These are phyloP conservation scores for Lepus timidus DNA, from an alignment of 2,113 vertebrate genomes.

Conservation along the genomic window DNA sequence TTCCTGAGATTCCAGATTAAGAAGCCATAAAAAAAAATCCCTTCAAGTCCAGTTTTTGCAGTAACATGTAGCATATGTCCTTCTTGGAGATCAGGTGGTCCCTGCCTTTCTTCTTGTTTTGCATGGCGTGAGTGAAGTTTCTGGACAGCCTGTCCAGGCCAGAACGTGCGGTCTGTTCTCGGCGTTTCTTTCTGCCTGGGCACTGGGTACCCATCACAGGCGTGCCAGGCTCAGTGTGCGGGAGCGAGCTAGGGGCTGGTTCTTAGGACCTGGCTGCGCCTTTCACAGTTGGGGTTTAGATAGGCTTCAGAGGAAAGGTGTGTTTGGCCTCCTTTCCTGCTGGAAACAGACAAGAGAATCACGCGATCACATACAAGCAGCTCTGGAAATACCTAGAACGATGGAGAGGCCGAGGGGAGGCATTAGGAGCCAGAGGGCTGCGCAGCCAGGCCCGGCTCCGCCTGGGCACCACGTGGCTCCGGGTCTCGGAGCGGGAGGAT, in stretches of 20 bases:
- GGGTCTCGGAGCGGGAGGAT: background rate
- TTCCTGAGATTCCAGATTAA: constrained; percentile 68
- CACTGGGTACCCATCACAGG: background rate
- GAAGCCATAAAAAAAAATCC: constrained; percentile 48
- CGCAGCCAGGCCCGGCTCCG: background rate
- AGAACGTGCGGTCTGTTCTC: background rate
- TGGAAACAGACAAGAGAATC: background rate
- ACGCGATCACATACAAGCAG: fast-evolving
- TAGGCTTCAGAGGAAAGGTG: background rate
- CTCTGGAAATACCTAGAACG: background rate
- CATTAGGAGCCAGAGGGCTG: fast-evolving
- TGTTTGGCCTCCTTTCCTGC: background rate
- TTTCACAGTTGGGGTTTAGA: background rate
- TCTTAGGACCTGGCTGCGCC: background rate
- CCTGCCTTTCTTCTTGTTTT: background rate
- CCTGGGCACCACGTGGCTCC: background rate
- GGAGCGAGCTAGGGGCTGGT: background rate
- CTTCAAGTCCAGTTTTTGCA: constrained; percentile 23
- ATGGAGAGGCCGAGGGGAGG: fast-evolving
- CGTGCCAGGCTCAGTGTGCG: background rate
- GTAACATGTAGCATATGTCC: constrained; percentile 60
- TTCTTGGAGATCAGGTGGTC: constrained; percentile 46
- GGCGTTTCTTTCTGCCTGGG: background rate
- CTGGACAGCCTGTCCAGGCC: constrained; percentile 24
- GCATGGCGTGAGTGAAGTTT: constrained; percentile 41